Conservation (phyloP, 2,888 invertebrate genomes). For the Cremastobaeus sp. region DNA sequence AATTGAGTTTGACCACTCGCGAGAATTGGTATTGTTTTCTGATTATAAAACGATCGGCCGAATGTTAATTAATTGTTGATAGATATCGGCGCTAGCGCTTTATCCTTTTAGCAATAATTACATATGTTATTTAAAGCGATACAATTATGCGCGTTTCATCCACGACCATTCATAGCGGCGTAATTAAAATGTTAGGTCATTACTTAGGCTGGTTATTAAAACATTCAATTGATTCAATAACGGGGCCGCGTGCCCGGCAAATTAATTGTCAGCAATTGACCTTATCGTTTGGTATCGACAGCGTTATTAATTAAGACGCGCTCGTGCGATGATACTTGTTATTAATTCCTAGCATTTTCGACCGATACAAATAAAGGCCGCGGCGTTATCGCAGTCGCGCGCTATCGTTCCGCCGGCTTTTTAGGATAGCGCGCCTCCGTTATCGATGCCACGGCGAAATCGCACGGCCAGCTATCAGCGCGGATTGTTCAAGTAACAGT, state of each 20-base stretch:
- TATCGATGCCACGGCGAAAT: too few relatives aligned
- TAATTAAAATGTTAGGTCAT: slow-evolving; percentile 53
- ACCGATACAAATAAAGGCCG: not conserved
- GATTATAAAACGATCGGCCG: slow-evolving; percentile 44
- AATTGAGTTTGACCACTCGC: slow-evolving; percentile 44
- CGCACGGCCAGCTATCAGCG: too few relatives aligned
- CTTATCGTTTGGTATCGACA: slow-evolving; percentile 44
- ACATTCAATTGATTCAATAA: slow-evolving; percentile 55
- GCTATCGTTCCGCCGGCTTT: too few relatives aligned
- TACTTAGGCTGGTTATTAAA: slow-evolving; percentile 43
- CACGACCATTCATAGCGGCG: slow-evolving; percentile 30
- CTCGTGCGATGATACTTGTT: slow-evolving; percentile 3
- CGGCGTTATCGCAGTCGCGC: too few relatives aligned
- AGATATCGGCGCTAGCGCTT: slow-evolving; percentile 12
- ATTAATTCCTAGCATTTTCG: slow-evolving; percentile 17
- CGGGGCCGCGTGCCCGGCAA: slow-evolving; percentile 26
- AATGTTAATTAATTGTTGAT: slow-evolving; percentile 43
- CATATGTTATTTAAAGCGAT: slow-evolving; percentile 45
- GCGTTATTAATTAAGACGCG: slow-evolving; percentile 48
- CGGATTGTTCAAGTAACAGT: too few relatives aligned
- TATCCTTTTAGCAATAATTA: slow-evolving; percentile 25
- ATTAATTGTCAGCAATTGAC: slow-evolving; percentile 52
- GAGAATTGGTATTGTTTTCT: slow-evolving; percentile 36
- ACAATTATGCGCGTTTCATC: slow-evolving; percentile 37
- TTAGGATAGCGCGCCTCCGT: too few relatives aligned